Evolutionary conservation across 92 coral and sea anemone species (phyloP).

Genomic region (Epizoanthus scotinus): DNA sequence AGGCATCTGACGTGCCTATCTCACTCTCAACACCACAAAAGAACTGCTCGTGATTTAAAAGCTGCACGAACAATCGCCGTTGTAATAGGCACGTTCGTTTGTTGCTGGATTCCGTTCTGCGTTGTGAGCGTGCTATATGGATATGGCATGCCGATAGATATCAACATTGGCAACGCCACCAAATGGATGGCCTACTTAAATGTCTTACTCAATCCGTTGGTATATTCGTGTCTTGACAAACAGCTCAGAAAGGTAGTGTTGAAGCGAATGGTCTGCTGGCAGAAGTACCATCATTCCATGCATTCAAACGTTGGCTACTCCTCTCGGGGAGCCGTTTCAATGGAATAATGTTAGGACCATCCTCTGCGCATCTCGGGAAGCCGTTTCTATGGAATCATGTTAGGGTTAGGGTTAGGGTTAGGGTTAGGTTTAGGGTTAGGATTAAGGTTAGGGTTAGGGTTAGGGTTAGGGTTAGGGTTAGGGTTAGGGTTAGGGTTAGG

Average conservation of each 20-base stretch:
- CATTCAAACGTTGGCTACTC: not conserved
- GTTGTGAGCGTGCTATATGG: constrained; percentile 71
- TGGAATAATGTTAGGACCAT: not conserved
- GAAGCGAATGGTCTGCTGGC: constrained; percentile 38
- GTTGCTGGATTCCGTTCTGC: constrained; percentile 90
- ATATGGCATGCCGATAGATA: constrained; percentile 29
- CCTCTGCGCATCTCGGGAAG: no score
- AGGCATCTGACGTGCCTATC: constrained; percentile 29
- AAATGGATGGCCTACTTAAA: constrained; percentile 86
- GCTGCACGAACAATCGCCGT: constrained; percentile 92
- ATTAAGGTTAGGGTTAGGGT: no score
- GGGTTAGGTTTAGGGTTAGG: no score
- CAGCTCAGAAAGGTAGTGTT: constrained; percentile 65
- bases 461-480: no score
- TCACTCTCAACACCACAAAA: constrained; percentile 54
- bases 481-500: no score
- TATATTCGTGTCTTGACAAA: constrained; percentile 81
- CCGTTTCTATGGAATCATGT: no score
- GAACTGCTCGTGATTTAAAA: constrained; percentile 67
- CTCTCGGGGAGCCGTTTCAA: not conserved
- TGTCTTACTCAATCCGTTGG: constrained; percentile 81
- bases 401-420: no score
- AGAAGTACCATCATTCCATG: not conserved
- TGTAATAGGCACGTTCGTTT: constrained; percentile 82
- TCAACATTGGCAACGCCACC: constrained; percentile 58